Evolutionary conservation across 2,797 vertebrate species (phyloP).

Genomic region (Bryconaethiops microstoma): DNA sequence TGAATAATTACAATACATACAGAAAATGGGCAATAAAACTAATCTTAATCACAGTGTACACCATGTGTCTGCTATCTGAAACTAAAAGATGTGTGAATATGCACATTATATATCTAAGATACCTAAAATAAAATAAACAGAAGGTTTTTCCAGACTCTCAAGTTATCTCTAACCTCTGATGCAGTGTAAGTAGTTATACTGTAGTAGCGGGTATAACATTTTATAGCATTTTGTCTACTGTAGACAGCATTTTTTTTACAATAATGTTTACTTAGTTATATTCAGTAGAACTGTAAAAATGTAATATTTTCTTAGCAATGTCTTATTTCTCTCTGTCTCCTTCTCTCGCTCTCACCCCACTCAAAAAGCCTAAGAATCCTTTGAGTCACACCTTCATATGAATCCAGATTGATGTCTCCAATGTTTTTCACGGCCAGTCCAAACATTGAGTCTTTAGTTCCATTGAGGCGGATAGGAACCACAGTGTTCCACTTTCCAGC

Average conservation of each 20-base stretch:
- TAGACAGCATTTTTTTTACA: too few species aligned
- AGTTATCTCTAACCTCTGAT: too few species aligned
- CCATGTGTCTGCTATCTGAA: too few species aligned
- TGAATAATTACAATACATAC: background rate
- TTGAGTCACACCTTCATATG: conserved; percentile 83
- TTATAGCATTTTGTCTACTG: too few species aligned
- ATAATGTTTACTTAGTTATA: too few species aligned
- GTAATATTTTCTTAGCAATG: too few species aligned
- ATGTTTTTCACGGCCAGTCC: conserved; percentile 92
- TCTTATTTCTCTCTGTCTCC: background rate
- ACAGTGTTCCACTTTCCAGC: conserved; percentile 84
- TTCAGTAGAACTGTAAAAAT: too few species aligned
- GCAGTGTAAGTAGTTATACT: too few species aligned
- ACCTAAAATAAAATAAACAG: background rate
- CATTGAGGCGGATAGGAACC: conserved; percentile 84
- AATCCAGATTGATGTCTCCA: conserved; percentile 92
- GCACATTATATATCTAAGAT: background rate
- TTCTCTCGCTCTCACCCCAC: background rate
- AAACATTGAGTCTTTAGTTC: conserved; percentile 94
- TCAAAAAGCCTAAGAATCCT: background rate
- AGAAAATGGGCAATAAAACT: background rate
- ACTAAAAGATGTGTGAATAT: background rate
- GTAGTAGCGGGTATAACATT: too few species aligned
- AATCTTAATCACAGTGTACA: too few species aligned
- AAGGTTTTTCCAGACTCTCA: too few species aligned